Percentiles rank a stretch among this genome's conserved stretches.
Evolutionary conservation across 2,797 vertebrate species (phyloP).

Genomic region (Rhabdophis nuchalis): DNA sequence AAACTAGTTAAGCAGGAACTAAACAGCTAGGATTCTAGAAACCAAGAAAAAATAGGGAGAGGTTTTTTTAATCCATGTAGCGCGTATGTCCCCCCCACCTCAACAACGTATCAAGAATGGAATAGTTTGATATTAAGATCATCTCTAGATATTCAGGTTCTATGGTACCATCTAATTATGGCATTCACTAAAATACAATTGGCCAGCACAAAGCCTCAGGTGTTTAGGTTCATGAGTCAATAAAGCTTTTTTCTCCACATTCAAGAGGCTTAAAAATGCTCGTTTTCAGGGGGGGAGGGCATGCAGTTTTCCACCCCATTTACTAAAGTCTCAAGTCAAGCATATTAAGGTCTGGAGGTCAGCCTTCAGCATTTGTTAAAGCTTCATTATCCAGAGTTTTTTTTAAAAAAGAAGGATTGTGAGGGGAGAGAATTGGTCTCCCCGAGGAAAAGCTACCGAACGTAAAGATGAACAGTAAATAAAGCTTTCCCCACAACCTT

Average conservation of each 20-base stretch:
- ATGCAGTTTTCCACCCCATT: background rate
- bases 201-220: background rate
- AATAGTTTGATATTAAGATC: background rate
- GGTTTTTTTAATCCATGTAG: background rate
- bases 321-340: constrained; percentile 2
- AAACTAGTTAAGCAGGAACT: background rate
- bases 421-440: background rate
- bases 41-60: background rate
- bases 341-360: constrained; percentile 22
- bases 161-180: background rate
- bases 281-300: too few relatives aligned
- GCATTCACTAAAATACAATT: background rate
- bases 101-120: background rate
- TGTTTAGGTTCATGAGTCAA: background rate
- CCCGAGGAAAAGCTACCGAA: background rate
- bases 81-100: too few relatives aligned
- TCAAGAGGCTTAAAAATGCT: background rate
- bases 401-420: background rate
- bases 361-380: constrained; percentile 15
- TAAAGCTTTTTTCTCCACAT: constrained; percentile 11
- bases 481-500: constrained; percentile 17
- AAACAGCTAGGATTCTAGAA: background rate
- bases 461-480: background rate
- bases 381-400: constrained; percentile 22
- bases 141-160: background rate